Percentiles rank a stretch among this genome's conserved stretches.
Conservation (phyloP, 2,797 vertebrate genomes). For the Myotis pilosus region DNA sequence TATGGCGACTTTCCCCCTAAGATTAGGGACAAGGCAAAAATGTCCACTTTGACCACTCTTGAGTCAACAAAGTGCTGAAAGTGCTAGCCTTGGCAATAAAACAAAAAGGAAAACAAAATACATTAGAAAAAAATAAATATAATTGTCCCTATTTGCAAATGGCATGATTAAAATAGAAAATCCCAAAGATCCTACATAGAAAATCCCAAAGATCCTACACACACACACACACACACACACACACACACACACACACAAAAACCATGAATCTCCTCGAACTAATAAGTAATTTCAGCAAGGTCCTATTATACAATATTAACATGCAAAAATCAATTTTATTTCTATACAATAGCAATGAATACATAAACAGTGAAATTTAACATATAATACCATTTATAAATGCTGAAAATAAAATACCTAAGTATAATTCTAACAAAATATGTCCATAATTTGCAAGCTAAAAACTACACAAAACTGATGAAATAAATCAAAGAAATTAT, state of each 20-base stretch:
- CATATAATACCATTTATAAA: background rate
- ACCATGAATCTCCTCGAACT: background rate
- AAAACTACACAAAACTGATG: background rate
- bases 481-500: background rate
- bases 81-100: background rate
- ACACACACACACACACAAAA: background rate
- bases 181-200: background rate
- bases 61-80: background rate
- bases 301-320: background rate
- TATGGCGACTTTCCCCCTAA: background rate
- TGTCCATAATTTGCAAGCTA: background rate
- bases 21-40: background rate
- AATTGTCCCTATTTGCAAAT: background rate
- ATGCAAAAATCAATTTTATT: background rate
- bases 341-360: background rate
- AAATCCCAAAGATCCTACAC: background rate
- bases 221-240: background rate
- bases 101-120: background rate
- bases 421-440: background rate
- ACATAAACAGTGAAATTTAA: slow-evolving; percentile 12
- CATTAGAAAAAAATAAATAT: background rate
- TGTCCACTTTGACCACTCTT: background rate
- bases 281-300: background rate
- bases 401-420: slow-evolving; percentile 22
- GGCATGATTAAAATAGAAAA: background rate